Evolutionary conservation across 37 sponge, comb jelly and placozoan species (phyloP).

Genomic region (Cladorhizidae sp.): DNA sequence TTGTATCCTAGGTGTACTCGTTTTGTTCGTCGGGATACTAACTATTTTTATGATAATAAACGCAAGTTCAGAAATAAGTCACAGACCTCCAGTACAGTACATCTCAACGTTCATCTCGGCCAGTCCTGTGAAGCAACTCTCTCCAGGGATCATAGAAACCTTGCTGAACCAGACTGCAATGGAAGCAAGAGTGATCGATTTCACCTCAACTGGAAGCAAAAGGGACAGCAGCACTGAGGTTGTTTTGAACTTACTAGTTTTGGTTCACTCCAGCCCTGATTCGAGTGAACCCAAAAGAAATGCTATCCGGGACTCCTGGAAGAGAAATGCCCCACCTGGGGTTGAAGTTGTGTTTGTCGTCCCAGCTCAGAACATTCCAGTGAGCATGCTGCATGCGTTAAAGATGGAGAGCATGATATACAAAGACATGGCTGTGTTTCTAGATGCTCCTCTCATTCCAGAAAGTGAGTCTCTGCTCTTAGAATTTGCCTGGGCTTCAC

Average conservation of each 20-base stretch:
- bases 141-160: background rate
- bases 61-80: background rate
- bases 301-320: slow-evolving; percentile 15
- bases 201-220: background rate
- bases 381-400: background rate
- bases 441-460: background rate
- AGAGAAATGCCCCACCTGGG: background rate
- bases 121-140: slow-evolving; percentile 3
- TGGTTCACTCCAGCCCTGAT: slow-evolving; percentile 13
- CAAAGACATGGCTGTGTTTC: slow-evolving; percentile 31
- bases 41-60: background rate
- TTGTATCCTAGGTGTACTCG: background rate
- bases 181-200: background rate
- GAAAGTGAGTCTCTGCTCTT: slow-evolving; percentile 31
- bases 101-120: slow-evolving; percentile 4
- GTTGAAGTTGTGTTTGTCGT: slow-evolving; percentile 7
- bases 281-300: background rate
- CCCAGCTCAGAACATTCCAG: background rate
- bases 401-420: slow-evolving; percentile 5
- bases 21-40: slow-evolving; percentile 2
- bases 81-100: too few relatives aligned
- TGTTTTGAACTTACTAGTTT: background rate
- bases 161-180: background rate
- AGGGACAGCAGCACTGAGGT: too few relatives aligned
- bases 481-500: slow-evolving; percentile 21